phyloP scores from a whole-genome alignment of 2,888 invertebrate genomes.

The Sinohyriopsis cumingii region DNA sequence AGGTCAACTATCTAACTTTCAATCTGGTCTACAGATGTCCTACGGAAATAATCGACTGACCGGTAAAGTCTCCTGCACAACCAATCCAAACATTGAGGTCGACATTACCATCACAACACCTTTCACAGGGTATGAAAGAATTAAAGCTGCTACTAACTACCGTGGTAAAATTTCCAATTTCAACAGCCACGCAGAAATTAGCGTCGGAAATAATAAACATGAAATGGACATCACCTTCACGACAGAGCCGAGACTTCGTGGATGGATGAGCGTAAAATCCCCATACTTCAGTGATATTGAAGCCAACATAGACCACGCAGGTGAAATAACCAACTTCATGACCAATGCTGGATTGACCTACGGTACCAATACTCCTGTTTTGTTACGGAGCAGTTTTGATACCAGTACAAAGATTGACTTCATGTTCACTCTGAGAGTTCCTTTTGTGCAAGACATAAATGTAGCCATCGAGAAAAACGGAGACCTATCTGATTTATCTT shows the following conservation, averaged over 20 bases:
- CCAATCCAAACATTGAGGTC: constrained; percentile 2
- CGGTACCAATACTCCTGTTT: no score
- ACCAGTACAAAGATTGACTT: no score
- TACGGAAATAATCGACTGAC: no score
- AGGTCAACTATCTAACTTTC: no score
- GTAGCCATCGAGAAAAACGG: no score
- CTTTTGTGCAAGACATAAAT: no score
- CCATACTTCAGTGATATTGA: constrained; percentile 9
- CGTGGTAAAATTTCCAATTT: constrained; percentile 1
- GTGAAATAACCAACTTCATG: constrained; percentile 5
- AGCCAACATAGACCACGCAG: constrained; percentile 9
- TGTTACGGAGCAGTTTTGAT: no score
- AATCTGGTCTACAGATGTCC: no score
- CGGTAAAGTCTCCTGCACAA: background rate
- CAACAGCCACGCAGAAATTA: constrained; percentile 1
- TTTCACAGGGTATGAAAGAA: constrained; percentile 11
- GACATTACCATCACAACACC: constrained; percentile 11
- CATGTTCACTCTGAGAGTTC: no score
- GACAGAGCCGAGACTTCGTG: constrained; percentile 7
- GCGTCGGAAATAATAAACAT: constrained; percentile 9
- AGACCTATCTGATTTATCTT: constrained; percentile 8
- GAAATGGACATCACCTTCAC: constrained; percentile 20
- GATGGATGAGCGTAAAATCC: constrained; percentile 16
- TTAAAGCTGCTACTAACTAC: constrained; percentile 1
- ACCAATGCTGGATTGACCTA: constrained; percentile 5